Evolutionary conservation across 2,888 invertebrate species (phyloP), one percentile per base, ranked within the genome.

Genomic region (Crematogaster levior): DNA sequence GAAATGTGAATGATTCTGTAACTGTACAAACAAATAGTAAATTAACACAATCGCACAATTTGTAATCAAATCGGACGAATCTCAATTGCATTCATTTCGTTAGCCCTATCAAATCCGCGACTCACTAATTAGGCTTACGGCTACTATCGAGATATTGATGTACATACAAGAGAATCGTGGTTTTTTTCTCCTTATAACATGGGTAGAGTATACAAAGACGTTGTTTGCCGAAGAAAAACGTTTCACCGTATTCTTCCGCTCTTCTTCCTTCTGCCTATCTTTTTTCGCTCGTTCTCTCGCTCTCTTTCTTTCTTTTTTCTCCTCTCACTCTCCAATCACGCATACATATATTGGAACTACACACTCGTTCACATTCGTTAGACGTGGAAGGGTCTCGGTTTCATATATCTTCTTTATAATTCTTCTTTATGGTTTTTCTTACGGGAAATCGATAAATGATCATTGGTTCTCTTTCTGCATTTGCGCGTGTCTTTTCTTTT

Each of bases 71-170:
- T 53, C 27, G 24, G 10, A 21, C 10, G 43, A 56, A 56, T 77
- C 27, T 30, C 30, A 37, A 18, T 43, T 56, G 53, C 43, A 27
- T 43, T 27, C 21, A 27, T 12, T 7, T 34, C 27, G 3, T 30
- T 40, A 48, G 27, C 15, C 48, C 34, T 34, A 34, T 81, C 83
- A 92, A 93, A 93, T 93, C 91, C 93, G 92, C 91, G 91, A 91
- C 89, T 91, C 83, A 90, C 85, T 89, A 91, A 90, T 91, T 93
- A 93, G 93, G 93, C 93, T 93, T 93, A 93, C 90, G 90, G 91
- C 93, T 93, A 93, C 90, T 92, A 91, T 93, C 89, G 92, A 93
- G 92, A 93, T 93, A 93, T 91, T 92, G 89, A 91, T 93, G 91
- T 92, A 92, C 93, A 92, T 92, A 93, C 93, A 93, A 93, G 92